Base-by-base conservation (phyloP, 2,888 invertebrate genomes). In the Melikaiella ostensackeni region DNA sequence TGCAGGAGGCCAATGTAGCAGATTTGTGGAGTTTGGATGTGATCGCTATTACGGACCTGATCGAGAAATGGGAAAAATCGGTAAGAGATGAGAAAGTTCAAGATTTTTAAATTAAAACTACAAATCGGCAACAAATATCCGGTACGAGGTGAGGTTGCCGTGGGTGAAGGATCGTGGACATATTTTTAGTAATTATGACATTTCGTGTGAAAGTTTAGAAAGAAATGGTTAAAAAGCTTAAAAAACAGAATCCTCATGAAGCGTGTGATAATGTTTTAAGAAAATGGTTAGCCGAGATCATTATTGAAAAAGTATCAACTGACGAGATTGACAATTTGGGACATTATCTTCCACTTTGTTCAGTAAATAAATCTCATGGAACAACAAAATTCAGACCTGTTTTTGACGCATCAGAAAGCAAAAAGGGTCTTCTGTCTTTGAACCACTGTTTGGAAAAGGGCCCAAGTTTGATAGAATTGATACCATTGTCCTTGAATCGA, bases 11-110 rank as follows among this genome's bases (percentile, higher is more conserved):
- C 27, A 78, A 80, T 13, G 80, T 88, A 6, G 81, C 84, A 0
- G 82, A 87, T 46, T 79, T 90, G 61, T 90, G 90, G 88, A 76
- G 75, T 19, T 79, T 90, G 2, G 89, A 89, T 42, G 81, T 83
- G 9, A 61, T 88, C 3, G 89, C 88, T 0, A 89, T 90, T 13
- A 81, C 38, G 9, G 87, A 89, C 76, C 87, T 88, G 1, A 74
- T 83, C n/a, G n/a, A n/a, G n/a, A n/a, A n/a, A n/a, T n/a, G n/a
- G n/a, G n/a, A n/a, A n/a, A n/a, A n/a, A n/a, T n/a, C n/a, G n/a
- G n/a, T n/a, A n/a, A n/a, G n/a, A n/a, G n/a, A n/a, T n/a, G n/a
- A n/a, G n/a, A n/a, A n/a, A n/a, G n/a, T n/a, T n/a, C n/a, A n/a
- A n/a, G n/a, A n/a, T n/a, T n/a, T n/a, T n/a, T n/a, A n/a, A n/a